Conservation (phyloP, 2,888 invertebrate species). For the Drosophila falleni region DNA sequence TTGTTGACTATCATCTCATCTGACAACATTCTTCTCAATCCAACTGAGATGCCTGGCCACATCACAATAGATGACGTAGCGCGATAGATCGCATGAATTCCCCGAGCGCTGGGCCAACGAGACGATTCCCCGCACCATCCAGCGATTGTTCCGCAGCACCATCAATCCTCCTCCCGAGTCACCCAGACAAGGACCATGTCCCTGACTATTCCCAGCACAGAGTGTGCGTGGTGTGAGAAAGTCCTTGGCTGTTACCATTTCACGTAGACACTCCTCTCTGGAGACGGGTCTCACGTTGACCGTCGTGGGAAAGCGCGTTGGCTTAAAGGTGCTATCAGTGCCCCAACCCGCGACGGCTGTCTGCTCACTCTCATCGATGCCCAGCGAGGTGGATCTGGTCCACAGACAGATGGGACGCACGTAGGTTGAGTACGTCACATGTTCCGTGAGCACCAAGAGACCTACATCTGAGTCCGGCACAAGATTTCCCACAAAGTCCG, state of each 20-base stretch:
- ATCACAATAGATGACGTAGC: slow-evolving; percentile 89
- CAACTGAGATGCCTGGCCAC: slow-evolving; percentile 87
- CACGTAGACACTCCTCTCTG: slow-evolving; percentile 54
- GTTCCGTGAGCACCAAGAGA: slow-evolving; percentile 43
- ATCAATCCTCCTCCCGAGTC: slow-evolving; percentile 88
- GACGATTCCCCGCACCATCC: slow-evolving; percentile 86
- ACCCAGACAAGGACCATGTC: slow-evolving; percentile 80
- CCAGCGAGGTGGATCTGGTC: slow-evolving; percentile 69
- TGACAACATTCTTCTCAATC: slow-evolving; percentile 85
- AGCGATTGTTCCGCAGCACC: slow-evolving; percentile 83
- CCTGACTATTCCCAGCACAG: slow-evolving; percentile 82
- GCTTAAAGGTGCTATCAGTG: slow-evolving; percentile 72
- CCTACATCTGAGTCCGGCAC: slow-evolving; percentile 64
- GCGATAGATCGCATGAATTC: slow-evolving; percentile 87
- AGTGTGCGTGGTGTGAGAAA: slow-evolving; percentile 74
- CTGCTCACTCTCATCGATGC: slow-evolving; percentile 78
- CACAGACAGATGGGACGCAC: slow-evolving; percentile 83
- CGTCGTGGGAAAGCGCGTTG: slow-evolving; percentile 58
- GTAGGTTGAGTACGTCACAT: slow-evolving; percentile 44
- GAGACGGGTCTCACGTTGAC: slow-evolving; percentile 62
- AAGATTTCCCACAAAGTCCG: slow-evolving; percentile 81
- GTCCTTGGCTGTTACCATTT: slow-evolving; percentile 64
- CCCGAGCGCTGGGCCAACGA: slow-evolving; percentile 84
- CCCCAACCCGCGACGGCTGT: slow-evolving; percentile 87
- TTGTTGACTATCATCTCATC: slow-evolving; percentile 18